These are phyloP conservation scores for Uromys caudimaculatus DNA, from an alignment of 2,797 vertebrate genomes.

Conservation along the genomic window DNA sequence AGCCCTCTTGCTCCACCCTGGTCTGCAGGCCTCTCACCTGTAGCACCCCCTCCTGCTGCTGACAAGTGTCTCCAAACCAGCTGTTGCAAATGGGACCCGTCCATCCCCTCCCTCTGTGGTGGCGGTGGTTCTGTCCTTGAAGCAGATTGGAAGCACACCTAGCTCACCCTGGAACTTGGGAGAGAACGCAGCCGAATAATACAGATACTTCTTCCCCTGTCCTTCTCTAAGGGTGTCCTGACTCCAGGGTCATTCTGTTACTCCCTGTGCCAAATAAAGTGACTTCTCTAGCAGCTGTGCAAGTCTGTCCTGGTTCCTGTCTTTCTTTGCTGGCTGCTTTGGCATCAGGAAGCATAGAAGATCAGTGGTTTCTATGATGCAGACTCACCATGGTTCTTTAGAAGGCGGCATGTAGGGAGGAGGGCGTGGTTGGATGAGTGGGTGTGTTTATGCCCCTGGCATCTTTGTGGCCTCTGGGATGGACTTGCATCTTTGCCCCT, in stretches of 20 bases:
- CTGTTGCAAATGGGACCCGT: not conserved
- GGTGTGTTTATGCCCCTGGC: not conserved
- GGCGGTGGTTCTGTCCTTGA: not conserved
- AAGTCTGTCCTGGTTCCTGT: not conserved
- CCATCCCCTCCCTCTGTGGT: not conserved
- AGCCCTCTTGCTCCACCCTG: not conserved
- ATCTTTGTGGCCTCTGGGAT: not conserved
- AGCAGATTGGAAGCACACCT: not conserved
- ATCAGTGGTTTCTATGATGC: not conserved
- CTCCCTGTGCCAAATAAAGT: not conserved
- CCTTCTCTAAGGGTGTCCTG: not conserved
- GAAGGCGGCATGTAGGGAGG: not conserved
- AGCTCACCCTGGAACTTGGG: not conserved
- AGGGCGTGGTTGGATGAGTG: no score
- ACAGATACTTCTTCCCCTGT: not conserved
- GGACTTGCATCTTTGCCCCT: not conserved
- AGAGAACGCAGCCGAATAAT: not conserved
- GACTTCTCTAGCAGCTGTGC: not conserved
- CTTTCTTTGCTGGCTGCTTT: not conserved
- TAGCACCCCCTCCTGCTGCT: not conserved
- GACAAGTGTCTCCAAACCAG: not conserved
- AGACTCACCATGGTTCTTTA: not conserved
- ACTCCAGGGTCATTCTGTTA: not conserved
- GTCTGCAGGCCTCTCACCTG: constrained; percentile 33
- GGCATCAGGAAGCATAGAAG: not conserved